A percentile compares a stretch with the other conserved stretches of the same genome.
Evolutionary conservation across 1,140 invertebrate genomes (phyloP).

Genomic region (Melitaea cinxia): DNA sequence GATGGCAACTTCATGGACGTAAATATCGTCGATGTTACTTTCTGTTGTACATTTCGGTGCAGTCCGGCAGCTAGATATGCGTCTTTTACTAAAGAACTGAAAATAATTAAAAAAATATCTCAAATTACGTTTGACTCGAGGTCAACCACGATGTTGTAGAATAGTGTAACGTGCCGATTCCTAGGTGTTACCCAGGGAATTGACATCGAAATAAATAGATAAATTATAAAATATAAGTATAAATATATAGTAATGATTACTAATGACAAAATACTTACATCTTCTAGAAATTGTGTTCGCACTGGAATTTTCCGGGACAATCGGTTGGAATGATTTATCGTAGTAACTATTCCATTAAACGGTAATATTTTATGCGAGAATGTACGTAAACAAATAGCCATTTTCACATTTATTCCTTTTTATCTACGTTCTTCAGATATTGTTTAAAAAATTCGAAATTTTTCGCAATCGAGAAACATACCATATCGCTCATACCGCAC

Average conservation of each 20-base stretch:
- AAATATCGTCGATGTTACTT: slow-evolving; percentile 56
- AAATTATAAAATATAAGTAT: neutral
- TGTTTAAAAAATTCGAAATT: slow-evolving; percentile 50
- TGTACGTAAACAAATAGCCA: slow-evolving; percentile 76
- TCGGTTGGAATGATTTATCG: slow-evolving; percentile 72
- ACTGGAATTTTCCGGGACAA: slow-evolving; percentile 72
- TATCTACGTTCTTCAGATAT: slow-evolving; percentile 44
- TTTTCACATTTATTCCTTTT: slow-evolving; percentile 56
- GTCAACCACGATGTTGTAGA: slow-evolving; percentile 34
- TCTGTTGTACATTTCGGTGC: slow-evolving; percentile 54
- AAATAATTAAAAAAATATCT: slow-evolving; percentile 27
- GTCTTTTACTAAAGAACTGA: slow-evolving; percentile 66
- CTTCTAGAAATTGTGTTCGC: slow-evolving; percentile 75
- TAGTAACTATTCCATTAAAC: slow-evolving; percentile 75
- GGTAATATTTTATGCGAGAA: slow-evolving; percentile 74
- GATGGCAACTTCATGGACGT: slow-evolving; percentile 50
- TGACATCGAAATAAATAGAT: too few species aligned
- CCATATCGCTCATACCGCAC: slow-evolving; percentile 37
- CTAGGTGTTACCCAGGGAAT: slow-evolving; percentile 5
- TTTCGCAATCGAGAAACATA: slow-evolving; percentile 52
- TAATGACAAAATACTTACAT: slow-evolving; percentile 60
- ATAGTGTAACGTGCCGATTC: neutral
- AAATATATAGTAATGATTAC: neutral
- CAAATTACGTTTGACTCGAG: slow-evolving; percentile 33
- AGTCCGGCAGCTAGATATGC: slow-evolving; percentile 67